Conservation (phyloP, 2,113 vertebrate genomes). For the Microcebus griseorufus region DNA sequence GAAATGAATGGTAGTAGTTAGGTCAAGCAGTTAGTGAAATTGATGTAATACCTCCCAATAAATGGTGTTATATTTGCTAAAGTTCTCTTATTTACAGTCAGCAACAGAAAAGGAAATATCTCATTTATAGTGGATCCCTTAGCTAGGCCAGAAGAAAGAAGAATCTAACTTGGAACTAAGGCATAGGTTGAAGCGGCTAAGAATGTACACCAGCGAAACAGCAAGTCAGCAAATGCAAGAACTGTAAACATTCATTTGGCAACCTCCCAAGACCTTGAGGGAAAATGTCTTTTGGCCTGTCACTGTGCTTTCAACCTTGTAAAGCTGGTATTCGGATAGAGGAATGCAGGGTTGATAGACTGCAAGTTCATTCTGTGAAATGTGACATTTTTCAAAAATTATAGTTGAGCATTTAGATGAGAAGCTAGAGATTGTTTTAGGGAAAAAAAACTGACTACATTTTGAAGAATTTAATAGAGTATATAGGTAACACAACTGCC, state of each 20-base stretch:
- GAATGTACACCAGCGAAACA: neutral
- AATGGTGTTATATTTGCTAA: neutral
- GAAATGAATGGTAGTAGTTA: neutral
- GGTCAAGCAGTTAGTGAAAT: neutral
- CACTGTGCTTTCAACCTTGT: neutral
- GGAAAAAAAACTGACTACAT: neutral
- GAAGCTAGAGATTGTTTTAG: neutral
- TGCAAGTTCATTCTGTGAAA: neutral
- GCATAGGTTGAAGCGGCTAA: neutral
- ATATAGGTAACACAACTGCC: neutral
- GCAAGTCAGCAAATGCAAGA: neutral
- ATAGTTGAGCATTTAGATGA: neutral
- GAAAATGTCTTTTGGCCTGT: neutral
- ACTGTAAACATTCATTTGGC: neutral
- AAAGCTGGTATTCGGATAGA: neutral
- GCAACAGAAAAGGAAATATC: neutral
- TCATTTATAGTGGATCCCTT: neutral
- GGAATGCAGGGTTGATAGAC: neutral
- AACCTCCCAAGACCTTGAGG: neutral
- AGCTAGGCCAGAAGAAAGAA: neutral
- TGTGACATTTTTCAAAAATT: neutral
- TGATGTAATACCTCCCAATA: neutral
- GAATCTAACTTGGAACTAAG: neutral
- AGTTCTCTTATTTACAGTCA: neutral
- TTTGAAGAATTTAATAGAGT: neutral